These are phyloP conservation scores for Sebastes cheni DNA, from an alignment of 2,797 vertebrate species.

Conservation along the genomic window DNA sequence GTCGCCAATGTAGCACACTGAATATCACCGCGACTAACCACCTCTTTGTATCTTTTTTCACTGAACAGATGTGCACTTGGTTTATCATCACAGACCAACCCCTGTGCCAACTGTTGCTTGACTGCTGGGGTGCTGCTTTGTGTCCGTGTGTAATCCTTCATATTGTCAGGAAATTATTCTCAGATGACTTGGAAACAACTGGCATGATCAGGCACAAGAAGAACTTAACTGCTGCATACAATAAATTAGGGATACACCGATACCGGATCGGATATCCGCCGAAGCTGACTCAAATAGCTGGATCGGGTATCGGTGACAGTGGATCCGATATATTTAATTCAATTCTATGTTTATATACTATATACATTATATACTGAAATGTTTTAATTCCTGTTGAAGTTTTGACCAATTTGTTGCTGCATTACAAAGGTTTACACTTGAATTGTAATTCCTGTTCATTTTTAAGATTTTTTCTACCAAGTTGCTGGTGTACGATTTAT, in stretches of 20 bases:
- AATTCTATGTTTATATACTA: too few species aligned
- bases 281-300: too few species aligned
- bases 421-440: too few species aligned
- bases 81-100: conserved; percentile 22
- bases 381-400: too few species aligned
- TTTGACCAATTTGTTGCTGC: too few species aligned
- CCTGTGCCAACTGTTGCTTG: conserved; percentile 51
- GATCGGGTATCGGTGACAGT: too few species aligned
- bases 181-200: neutral
- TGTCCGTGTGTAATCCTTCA: neutral
- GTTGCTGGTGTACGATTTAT: too few species aligned
- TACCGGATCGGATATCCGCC: too few species aligned
- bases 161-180: neutral
- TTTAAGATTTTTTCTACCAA: too few species aligned
- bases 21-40: conserved; percentile 66
- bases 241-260: neutral
- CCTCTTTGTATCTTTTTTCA: conserved; percentile 51
- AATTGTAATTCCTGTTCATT: too few species aligned
- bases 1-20: conserved; percentile 84
- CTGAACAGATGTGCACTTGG: conserved; percentile 26
- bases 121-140: neutral
- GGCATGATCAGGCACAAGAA: neutral
- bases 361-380: too few species aligned
- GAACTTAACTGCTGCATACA: neutral
- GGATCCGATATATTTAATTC: too few species aligned